phyloP scores from a whole-genome alignment of 2,888 invertebrate genomes.

The Campoplex capitator region DNA sequence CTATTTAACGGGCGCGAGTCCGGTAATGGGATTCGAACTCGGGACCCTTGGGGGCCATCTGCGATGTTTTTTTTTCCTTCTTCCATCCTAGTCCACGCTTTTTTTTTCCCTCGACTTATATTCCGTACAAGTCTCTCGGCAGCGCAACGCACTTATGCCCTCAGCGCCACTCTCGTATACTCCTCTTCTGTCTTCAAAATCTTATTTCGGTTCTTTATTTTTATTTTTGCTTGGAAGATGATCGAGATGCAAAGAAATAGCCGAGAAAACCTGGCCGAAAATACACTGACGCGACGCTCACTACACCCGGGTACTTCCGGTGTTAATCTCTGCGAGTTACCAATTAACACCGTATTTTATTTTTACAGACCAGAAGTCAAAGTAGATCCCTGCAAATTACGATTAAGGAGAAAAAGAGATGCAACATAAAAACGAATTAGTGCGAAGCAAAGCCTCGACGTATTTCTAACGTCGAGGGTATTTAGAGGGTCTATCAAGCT shows the following conservation, averaged over 20 bases:
- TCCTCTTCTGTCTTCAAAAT: conserved; percentile 40
- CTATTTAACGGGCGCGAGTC: conserved; percentile 85
- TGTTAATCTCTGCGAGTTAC: not conserved
- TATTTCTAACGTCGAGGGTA: conserved; percentile 56
- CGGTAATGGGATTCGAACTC: conserved; percentile 85
- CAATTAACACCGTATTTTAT: not conserved
- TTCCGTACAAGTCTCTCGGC: conserved; percentile 64
- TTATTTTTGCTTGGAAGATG: conserved; percentile 2
- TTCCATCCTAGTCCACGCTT: conserved; percentile 28
- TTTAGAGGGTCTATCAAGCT: conserved; percentile 62
- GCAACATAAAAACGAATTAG: conserved; percentile 54
- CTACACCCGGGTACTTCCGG: not conserved
- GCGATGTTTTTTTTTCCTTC: conserved; percentile 74
- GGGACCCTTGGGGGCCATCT: conserved; percentile 83
- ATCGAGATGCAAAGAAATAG: not conserved
- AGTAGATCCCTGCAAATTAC: not conserved
- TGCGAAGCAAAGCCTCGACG: conserved; percentile 48
- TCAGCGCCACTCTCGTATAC: not conserved
- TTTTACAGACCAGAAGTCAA: not conserved
- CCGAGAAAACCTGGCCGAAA: not conserved
- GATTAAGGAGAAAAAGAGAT: conserved; percentile 30
- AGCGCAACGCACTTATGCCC: conserved; percentile 44
- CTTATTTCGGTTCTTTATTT: conserved; percentile 14
- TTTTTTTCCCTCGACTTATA: conserved; percentile 70
- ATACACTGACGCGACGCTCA: not conserved